These are phyloP conservation scores for Cerastis leucographa DNA, from an alignment of 2,888 invertebrate genomes.

Conservation along the genomic window DNA sequence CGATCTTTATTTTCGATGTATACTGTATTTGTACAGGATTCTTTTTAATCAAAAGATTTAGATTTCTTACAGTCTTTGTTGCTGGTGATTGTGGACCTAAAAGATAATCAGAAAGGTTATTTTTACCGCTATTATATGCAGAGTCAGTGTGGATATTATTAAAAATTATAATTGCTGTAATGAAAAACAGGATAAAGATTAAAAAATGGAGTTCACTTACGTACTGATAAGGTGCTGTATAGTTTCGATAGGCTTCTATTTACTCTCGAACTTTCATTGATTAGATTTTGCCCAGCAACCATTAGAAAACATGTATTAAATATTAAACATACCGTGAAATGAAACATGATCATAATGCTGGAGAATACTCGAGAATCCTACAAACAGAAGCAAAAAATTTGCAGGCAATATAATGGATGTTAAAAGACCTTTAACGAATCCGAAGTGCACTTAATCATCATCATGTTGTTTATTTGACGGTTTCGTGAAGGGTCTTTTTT, in stretches of 20 bases:
- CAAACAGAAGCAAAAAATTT: not conserved
- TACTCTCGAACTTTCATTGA: constrained; percentile 21
- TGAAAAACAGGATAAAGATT: no score
- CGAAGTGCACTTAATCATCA: no score
- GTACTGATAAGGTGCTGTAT: constrained; percentile 5
- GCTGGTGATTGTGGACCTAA: constrained; percentile 33
- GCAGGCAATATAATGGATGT: not conserved
- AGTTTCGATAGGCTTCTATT: constrained; percentile 29
- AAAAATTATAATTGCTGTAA: no score
- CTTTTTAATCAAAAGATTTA: constrained; percentile 32
- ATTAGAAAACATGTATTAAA: constrained; percentile 19
- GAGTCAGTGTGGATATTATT: no score
- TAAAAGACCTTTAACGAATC: no score
- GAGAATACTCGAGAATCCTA: not conserved
- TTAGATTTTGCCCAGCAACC: constrained; percentile 39
- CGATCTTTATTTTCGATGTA: constrained; percentile 28
- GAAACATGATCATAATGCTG: not conserved
- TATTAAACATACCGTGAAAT: constrained; percentile 4
- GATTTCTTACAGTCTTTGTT: constrained; percentile 24
- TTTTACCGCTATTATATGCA: no score
- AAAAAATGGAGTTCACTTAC: constrained; percentile 28
- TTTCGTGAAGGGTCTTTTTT: no score
- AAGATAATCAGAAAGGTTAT: constrained; percentile 12
- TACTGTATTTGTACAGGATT: constrained; percentile 42
- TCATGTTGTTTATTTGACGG: no score